These are phyloP conservation scores for Alentia gelatinosa DNA, from an alignment of 2,888 invertebrate species.

Conservation along the genomic window DNA sequence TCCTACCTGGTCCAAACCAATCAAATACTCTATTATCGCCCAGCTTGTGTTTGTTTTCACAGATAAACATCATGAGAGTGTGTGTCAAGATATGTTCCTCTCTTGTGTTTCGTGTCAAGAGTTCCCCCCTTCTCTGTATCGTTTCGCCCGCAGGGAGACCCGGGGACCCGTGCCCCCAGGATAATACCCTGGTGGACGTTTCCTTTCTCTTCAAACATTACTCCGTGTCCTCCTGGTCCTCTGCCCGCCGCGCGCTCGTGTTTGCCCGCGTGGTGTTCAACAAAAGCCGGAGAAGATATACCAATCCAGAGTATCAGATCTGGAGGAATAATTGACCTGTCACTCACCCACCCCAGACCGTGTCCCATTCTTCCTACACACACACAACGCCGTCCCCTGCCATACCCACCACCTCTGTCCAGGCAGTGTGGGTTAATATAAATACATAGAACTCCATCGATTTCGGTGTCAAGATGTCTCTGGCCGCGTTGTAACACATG, in stretches of 20 bases:
- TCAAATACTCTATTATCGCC: conserved; percentile 3
- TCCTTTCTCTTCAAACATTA: not conserved
- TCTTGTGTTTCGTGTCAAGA: not conserved
- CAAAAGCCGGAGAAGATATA: not conserved
- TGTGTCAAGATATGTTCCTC: not conserved
- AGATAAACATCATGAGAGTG: not conserved
- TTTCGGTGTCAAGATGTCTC: not conserved
- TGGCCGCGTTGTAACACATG: not conserved
- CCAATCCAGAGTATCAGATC: not conserved
- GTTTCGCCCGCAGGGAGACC: not conserved
- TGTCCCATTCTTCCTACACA: not conserved
- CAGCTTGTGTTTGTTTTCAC: not conserved
- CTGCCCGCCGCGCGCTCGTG: not conserved
- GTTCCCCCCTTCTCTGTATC: not conserved
- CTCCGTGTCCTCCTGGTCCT: not conserved
- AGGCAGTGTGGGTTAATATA: conserved; percentile 18
- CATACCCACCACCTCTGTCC: not conserved
- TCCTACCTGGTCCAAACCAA: not conserved
- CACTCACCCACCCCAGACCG: not conserved
- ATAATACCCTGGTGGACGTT: not conserved
- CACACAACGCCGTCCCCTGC: not conserved
- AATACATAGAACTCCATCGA: conserved; percentile 1
- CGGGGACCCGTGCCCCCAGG: not conserved
- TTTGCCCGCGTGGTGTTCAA: not conserved
- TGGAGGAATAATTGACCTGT: not conserved